Conservation (phyloP, 2,888 invertebrate species). For the Drosophila suboccidentalis region DNA sequence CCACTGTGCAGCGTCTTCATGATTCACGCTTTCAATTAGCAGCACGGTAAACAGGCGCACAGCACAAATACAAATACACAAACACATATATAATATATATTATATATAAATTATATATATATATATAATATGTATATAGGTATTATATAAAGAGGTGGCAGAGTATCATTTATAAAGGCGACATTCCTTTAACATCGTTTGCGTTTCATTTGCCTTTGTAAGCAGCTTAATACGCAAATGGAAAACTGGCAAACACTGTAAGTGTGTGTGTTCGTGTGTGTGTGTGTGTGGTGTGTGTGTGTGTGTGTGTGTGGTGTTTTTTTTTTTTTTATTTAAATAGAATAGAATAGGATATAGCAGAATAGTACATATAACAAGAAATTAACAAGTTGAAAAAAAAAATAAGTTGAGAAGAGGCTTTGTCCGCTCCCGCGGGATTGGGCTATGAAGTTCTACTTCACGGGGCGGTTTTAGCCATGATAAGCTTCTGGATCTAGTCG, state of each 20-base stretch:
- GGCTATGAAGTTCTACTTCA: too few species aligned
- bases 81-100: constrained; percentile 5
- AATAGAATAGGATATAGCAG: too few species aligned
- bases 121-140: constrained; percentile 2
- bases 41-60: constrained; percentile 29
- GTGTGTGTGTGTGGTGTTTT: neutral
- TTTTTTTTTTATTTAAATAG: too few species aligned
- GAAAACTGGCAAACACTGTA: constrained; percentile 40
- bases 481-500: too few species aligned
- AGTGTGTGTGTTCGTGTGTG: neutral
- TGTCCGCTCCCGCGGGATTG: too few species aligned
- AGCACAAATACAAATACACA: constrained; percentile 14
- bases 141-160: constrained; percentile 5
- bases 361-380: too few species aligned
- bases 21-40: constrained; percentile 64
- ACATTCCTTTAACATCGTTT: constrained; percentile 18
- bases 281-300: neutral
- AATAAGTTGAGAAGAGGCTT: too few species aligned
- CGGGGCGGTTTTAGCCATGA: too few species aligned
- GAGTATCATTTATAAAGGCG: constrained; percentile 16
- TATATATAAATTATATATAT: too few species aligned
- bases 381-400: too few species aligned
- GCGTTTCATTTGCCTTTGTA: constrained; percentile 45
- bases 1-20: constrained; percentile 4
- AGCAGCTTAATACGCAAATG: constrained; percentile 66